A percentile compares a stretch with the other conserved stretches of the same genome.
phyloP scores from a whole-genome alignment of 2,888 invertebrate species.

The Tinea semifulvella region DNA sequence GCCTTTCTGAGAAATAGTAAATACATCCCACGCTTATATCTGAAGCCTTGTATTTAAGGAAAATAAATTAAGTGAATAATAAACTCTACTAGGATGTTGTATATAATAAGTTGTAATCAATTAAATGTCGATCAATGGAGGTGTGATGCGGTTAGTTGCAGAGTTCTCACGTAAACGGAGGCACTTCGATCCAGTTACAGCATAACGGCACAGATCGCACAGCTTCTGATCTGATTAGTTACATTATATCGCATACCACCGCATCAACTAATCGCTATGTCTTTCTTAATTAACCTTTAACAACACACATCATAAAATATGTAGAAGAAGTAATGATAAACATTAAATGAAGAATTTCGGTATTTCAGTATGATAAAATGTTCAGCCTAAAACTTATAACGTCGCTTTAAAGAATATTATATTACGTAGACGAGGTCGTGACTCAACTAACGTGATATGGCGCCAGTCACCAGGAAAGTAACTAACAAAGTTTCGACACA shows the following conservation, averaged over 20 bases:
- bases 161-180: slow-evolving; percentile 39
- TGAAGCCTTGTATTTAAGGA: neutral
- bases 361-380: too few relatives aligned
- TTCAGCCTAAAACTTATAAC: too few relatives aligned
- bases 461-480: slow-evolving; percentile 6
- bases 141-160: slow-evolving; percentile 34
- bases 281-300: too few relatives aligned
- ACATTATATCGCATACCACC: slow-evolving; percentile 1
- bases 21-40: neutral
- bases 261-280: slow-evolving; percentile 1
- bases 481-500: slow-evolving; percentile 4
- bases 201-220: slow-evolving; percentile 10
- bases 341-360: too few relatives aligned
- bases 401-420: too few relatives aligned
- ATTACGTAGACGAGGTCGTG: slow-evolving; percentile 1
- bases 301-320: too few relatives aligned
- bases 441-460: slow-evolving; percentile 4
- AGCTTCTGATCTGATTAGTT: slow-evolving; percentile 9
- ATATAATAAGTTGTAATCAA: slow-evolving; percentile 9
- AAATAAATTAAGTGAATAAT: too few relatives aligned
- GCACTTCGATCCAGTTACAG: slow-evolving; percentile 48
- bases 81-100: slow-evolving; percentile 4
- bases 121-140: slow-evolving; percentile 8
- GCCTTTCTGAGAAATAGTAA: neutral
- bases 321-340: too few relatives aligned